These are phyloP conservation scores for Tribolium freemani DNA, from an alignment of 2,888 invertebrate species.

Conservation along the genomic window DNA sequence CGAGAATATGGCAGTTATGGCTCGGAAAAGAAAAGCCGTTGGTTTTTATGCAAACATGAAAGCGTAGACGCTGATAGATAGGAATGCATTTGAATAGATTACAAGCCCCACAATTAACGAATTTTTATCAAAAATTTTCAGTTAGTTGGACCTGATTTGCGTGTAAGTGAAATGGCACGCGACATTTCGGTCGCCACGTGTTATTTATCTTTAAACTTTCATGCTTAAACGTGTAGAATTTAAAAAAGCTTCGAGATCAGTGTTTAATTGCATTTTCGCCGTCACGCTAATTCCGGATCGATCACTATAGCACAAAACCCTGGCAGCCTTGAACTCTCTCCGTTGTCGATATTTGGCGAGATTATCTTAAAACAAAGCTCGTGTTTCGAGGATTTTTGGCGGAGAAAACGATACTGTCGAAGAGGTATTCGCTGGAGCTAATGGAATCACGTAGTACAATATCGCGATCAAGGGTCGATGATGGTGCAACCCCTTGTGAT, in stretches of 20 bases:
- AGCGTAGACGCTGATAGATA: neutral
- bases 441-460: constrained; percentile 46
- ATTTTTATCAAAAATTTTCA: too few species aligned
- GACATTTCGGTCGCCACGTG: constrained; percentile 5
- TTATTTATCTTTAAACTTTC: constrained; percentile 36
- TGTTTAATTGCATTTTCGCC: constrained; percentile 33
- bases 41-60: neutral
- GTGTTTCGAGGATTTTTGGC: constrained; percentile 41
- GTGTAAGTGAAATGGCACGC: constrained; percentile 29
- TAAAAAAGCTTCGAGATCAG: constrained; percentile 30
- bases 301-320: constrained; percentile 24
- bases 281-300: constrained; percentile 38
- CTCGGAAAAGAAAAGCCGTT: neutral
- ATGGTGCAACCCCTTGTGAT: constrained; percentile 41
- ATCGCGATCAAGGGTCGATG: constrained; percentile 43
- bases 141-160: neutral
- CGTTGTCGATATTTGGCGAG: constrained; percentile 28
- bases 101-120: too few species aligned
- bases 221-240: constrained; percentile 35
- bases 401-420: neutral
- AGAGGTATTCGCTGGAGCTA: constrained; percentile 34
- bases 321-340: constrained; percentile 24
- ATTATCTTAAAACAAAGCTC: constrained; percentile 40
- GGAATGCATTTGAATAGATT: too few species aligned
- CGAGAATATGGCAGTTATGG: neutral